Conservation (phyloP, 2,888 invertebrate species). For the Ischnura elegans region DNA sequence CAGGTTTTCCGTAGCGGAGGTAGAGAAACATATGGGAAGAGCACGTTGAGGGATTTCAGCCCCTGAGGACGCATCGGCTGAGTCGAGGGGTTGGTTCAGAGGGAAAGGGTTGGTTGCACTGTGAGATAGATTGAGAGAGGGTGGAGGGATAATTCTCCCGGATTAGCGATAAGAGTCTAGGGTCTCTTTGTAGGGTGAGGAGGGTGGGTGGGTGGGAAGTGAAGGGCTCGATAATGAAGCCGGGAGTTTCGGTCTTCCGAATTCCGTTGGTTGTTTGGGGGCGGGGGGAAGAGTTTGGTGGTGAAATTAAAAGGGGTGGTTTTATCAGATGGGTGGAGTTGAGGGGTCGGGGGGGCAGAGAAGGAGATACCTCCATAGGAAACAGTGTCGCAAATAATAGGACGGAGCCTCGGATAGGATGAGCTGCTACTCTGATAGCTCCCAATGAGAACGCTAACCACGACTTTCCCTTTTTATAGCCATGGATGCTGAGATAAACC, state of each 20-base stretch:
- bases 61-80: too few species aligned
- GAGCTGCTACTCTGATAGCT: neutral
- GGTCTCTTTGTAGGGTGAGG: too few species aligned
- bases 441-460: neutral
- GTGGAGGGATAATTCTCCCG: neutral
- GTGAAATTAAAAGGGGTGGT: neutral
- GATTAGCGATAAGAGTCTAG: constrained; percentile 18
- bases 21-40: too few species aligned
- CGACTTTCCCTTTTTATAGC: neutral
- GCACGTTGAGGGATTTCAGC: too few species aligned
- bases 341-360: neutral
- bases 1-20: too few species aligned
- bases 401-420: neutral
- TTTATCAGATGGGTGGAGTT: neutral
- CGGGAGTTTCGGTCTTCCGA: neutral
- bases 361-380: neutral
- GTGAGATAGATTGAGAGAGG: neutral
- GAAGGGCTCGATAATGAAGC: constrained; percentile 17
- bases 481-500: neutral
- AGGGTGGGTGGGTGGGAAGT: neutral
- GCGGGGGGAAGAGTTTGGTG: neutral
- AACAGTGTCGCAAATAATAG: neutral
- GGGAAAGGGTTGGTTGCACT: neutral
- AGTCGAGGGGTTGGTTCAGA: too few species aligned
- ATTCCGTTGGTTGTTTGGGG: neutral